Conservation (phyloP, 2,888 invertebrate species). For the Cephalotes varians region DNA sequence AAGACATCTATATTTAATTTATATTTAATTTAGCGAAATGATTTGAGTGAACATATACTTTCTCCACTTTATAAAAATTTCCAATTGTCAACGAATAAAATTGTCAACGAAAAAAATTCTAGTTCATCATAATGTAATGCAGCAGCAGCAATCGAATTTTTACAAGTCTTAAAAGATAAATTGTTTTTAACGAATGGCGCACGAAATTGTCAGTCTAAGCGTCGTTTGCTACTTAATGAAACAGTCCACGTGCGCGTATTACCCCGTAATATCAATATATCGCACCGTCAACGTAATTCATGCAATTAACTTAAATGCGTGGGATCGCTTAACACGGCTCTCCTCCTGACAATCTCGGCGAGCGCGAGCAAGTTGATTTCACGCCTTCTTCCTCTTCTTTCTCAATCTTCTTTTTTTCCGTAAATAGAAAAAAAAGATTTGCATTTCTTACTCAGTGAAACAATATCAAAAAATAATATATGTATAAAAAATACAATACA, state of each 20-base stretch:
- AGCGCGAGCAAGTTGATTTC: conserved; percentile 21
- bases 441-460: not conserved
- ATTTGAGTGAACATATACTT: not conserved
- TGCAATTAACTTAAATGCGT: conserved; percentile 45
- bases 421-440: not conserved
- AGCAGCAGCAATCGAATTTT: not conserved
- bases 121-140: not conserved
- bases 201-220: not conserved
- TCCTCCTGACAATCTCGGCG: conserved; percentile 40
- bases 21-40: not conserved
- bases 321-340: conserved; percentile 20
- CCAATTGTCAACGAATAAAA: not conserved
- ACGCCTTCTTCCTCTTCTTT: not conserved
- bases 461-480: not conserved
- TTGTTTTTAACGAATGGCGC: not conserved
- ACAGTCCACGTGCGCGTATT: conserved; percentile 20
- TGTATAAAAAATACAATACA: not conserved
- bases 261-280: conserved; percentile 35
- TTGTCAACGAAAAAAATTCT: too few relatives aligned
- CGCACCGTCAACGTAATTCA: conserved; percentile 27
- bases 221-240: not conserved
- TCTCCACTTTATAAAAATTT: conserved; percentile 24
- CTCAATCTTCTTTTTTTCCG: not conserved
- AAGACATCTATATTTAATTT: not conserved
- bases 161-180: not conserved